phyloP scores from a whole-genome alignment of 2,888 invertebrate species.

The Hesperia comma region DNA sequence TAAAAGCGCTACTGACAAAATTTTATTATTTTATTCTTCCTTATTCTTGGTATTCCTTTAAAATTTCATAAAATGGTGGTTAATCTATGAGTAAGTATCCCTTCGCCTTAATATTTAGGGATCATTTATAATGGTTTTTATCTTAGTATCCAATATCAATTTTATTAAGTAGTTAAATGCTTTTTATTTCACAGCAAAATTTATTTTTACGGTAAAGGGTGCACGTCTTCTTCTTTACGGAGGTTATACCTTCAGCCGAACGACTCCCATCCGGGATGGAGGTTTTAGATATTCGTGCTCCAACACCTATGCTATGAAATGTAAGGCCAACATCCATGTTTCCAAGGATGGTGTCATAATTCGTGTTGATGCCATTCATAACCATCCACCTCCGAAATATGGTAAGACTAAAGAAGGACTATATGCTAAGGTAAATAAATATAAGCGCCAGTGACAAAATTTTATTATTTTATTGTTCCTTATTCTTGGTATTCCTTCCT shows the following conservation, averaged over 20 bases:
- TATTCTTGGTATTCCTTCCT: too few relatives aligned
- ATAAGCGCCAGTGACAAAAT: too few relatives aligned
- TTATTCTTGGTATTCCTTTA: too few relatives aligned
- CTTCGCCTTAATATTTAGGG: too few relatives aligned
- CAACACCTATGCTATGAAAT: neutral
- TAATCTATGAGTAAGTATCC: too few relatives aligned
- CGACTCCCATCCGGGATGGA: constrained; percentile 8
- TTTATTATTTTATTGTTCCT: too few relatives aligned
- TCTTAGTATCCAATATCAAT: neutral
- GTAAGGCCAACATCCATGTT: constrained; percentile 14
- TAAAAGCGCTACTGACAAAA: too few relatives aligned
- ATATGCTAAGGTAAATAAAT: neutral
- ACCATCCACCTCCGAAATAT: constrained; percentile 17
- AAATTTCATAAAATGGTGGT: too few relatives aligned
- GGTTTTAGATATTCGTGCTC: constrained; percentile 19
- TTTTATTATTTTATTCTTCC: too few relatives aligned
- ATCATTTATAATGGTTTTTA: neutral
- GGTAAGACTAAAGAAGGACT: neutral
- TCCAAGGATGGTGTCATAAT: constrained; percentile 10
- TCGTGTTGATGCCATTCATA: neutral
- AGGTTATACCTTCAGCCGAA: constrained; percentile 6
- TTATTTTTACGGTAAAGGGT: constrained; percentile 38
- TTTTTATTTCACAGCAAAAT: constrained; percentile 46
- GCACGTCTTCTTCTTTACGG: constrained; percentile 10
- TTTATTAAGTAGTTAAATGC: neutral